These are phyloP conservation scores for Cynodonichthys magdalenae DNA, from an alignment of 2,797 vertebrate genomes.

Conservation along the genomic window DNA sequence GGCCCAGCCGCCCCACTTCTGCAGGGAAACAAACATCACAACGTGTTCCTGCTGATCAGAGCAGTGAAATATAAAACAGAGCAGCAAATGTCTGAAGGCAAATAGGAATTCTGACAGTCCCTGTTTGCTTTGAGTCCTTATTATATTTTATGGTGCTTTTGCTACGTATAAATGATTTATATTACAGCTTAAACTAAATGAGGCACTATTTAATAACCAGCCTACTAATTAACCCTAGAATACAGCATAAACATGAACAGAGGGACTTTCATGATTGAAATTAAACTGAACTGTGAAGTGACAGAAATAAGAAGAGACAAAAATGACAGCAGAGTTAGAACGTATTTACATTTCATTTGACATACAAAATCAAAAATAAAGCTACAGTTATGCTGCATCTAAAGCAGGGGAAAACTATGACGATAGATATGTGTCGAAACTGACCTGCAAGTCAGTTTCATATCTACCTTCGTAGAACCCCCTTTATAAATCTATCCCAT, in stretches of 20 bases:
- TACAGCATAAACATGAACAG: background rate
- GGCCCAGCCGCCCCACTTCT: conserved; percentile 92
- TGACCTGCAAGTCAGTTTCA: no score
- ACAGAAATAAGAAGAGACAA: background rate
- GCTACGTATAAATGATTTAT: conserved; percentile 1
- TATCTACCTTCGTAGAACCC: no score
- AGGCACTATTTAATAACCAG: background rate
- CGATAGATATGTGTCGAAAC: no score
- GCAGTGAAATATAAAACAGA: conserved; percentile 28
- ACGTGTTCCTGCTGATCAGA: conserved; percentile 48
- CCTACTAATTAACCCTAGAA: conserved; percentile 4
- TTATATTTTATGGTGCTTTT: conserved; percentile 15
- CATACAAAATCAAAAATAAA: background rate
- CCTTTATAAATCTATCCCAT: background rate
- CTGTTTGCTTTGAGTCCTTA: conserved; percentile 14
- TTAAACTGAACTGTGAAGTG: background rate
- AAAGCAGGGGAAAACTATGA: conserved; percentile 8
- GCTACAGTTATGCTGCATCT: background rate
- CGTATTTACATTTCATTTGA: background rate
- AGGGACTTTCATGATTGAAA: conserved; percentile 3
- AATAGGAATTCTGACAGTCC: background rate
- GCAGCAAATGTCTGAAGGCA: conserved; percentile 7
- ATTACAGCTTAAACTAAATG: background rate
- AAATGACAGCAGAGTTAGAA: background rate
- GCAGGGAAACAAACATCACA: conserved; percentile 62